phyloP scores from a whole-genome alignment of 2,113 vertebrate genomes.

The Tenebrosternarchus preto region DNA sequence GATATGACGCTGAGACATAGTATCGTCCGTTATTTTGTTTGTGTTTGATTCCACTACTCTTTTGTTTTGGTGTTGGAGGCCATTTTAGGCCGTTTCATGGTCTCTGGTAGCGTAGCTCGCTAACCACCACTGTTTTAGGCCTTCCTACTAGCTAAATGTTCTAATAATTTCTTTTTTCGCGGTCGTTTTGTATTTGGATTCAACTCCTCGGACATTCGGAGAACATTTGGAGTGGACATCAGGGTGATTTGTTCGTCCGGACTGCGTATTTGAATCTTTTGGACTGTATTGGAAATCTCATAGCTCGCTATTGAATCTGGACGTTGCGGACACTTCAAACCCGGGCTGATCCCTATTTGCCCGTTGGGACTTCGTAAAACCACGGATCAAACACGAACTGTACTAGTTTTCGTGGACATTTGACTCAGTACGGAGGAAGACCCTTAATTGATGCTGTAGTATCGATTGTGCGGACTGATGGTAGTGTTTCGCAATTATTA shows the following conservation, averaged over 20 bases:
- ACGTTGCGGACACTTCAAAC: neutral
- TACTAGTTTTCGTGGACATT: neutral
- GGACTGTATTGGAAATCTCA: slow-evolving; percentile 12
- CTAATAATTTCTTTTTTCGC: neutral
- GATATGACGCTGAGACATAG: neutral
- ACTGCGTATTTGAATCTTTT: neutral
- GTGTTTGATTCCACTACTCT: slow-evolving; percentile 14
- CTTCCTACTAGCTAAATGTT: too few relatives aligned
- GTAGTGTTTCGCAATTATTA: slow-evolving; percentile 8
- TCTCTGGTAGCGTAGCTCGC: slow-evolving; percentile 16
- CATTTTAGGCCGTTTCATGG: slow-evolving; percentile 44
- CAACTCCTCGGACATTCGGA: slow-evolving; percentile 16
- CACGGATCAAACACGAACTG: too few relatives aligned
- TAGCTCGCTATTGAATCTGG: neutral
- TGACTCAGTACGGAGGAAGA: neutral
- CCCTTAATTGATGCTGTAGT: neutral
- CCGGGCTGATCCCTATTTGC: neutral
- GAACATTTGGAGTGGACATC: neutral
- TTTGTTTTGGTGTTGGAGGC: slow-evolving; percentile 40
- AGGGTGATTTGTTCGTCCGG: neutral
- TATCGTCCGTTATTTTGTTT: neutral
- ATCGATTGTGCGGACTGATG: neutral
- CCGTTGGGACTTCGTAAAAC: neutral
- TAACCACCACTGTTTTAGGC: too few relatives aligned
- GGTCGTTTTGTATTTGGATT: slow-evolving; percentile 27